These are phyloP conservation scores for Acheta domesticus DNA, from an alignment of 2,888 invertebrate genomes.

Conservation along the genomic window DNA sequence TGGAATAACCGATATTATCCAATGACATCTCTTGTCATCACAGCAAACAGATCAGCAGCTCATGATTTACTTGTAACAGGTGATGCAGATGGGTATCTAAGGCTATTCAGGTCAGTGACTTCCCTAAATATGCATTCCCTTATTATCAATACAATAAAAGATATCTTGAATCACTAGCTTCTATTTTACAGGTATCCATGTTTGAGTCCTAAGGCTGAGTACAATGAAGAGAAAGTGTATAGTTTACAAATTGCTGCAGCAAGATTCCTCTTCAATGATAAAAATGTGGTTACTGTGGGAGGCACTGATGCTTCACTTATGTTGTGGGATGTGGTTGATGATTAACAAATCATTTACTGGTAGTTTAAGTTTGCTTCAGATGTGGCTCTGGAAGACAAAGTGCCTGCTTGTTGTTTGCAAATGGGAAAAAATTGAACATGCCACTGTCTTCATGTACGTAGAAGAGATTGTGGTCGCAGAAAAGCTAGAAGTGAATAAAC, in stretches of 20 bases:
- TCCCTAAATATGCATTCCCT: no score
- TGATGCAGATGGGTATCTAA: conserved; percentile 83
- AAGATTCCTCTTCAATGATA: conserved; percentile 81
- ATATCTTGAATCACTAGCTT: neutral
- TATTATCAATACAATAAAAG: no score
- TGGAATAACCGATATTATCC: conserved; percentile 90
- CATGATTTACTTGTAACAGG: conserved; percentile 81
- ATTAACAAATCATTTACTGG: conserved; percentile 47
- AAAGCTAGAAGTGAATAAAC: no score
- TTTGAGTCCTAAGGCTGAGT: conserved; percentile 79
- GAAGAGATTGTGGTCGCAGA: neutral
- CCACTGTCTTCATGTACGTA: no score
- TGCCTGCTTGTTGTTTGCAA: no score
- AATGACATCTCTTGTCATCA: conserved; percentile 75
- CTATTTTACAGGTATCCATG: conserved; percentile 68
- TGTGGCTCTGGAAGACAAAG: neutral
- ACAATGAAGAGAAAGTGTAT: conserved; percentile 84
- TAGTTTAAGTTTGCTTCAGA: neutral
- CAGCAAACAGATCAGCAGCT: conserved; percentile 76
- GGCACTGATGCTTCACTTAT: conserved; percentile 85
- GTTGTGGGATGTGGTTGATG: conserved; percentile 85
- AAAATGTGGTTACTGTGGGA: conserved; percentile 78
- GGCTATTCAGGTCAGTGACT: conserved; percentile 68
- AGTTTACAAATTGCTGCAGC: conserved; percentile 76
- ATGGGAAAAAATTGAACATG: neutral